Evolutionary conservation across 1,140 invertebrate genomes (phyloP), one percentile per base, ranked within the genome.

Genomic region (Calephelis virginiensis): DNA sequence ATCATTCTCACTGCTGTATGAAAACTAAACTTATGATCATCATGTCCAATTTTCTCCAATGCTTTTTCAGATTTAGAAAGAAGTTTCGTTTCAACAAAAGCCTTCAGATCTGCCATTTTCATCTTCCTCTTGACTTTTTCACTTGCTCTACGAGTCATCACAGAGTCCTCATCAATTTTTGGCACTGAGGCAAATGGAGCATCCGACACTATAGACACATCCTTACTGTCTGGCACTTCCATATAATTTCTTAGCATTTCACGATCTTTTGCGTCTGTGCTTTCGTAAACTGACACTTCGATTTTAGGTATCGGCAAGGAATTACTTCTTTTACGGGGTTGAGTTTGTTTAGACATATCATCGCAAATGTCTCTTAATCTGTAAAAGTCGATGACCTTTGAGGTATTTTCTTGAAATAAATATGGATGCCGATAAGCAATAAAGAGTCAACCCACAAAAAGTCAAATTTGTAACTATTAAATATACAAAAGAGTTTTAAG

Each of bases 241-340:
- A 95, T 95, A 70, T 95, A 95, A 75, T 95, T 95, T 83, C 96
- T 96, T 5, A 93, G 85, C 4, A 94, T 93, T 61, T 95, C 94
- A 10, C 92, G 89, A 76, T 94, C 94, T 69, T 94, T 95, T 14
- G 92, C 93, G 53, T 96, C 95, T 0, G 94, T 93, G 72, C 94
- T 95, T 76, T 97, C 95, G 81, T 96, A 96, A 62, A 97, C 92
- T 0, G 96, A 97, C 5, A 98, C 94, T 86, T 97, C 95, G 56
- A 97, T 97, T 92, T 98, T 97, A 9, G 97, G 97, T 84, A 98
- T 97, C 0, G 98, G 98, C 59, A 99, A 90, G 0, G 98, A 99
- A 81, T 97, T 97, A 75, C 97, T 98, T 63, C 98, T 92, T 77
- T 95, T 94, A 64, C 97, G 91, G 4, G 95, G 96, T 71, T 95